Evolutionary conservation across 2,888 invertebrate species (phyloP), one percentile per base, ranked within the genome.

Genomic region (Leistus spinibarbis): DNA sequence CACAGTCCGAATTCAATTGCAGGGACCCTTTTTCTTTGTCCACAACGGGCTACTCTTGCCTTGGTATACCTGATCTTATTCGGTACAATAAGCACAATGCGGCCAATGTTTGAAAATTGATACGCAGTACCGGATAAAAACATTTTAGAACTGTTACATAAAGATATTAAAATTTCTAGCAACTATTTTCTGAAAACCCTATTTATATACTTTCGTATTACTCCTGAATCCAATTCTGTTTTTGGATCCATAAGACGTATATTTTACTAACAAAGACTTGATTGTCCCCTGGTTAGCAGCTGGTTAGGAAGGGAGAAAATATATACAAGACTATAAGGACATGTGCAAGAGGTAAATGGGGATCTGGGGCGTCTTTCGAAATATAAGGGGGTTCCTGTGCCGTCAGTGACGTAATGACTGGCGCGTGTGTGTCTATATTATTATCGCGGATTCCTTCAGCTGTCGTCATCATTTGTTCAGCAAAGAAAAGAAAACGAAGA

Each of bases 361-460:
- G 19, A 17, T 17, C 60, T 19, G 17, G 17, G 60, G 17, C 22
- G n/a, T 60, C 17, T 60, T 60, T 60, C 60, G 19, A 19, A 20
- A 60, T 60, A 64, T 27, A 22, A 19, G 64, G 71, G 70, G 57
- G 24, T 19, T 22, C 27, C 23, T 40, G 1, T 53, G 56, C 72
- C 65, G 27, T 19, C 24, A 57, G 22, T 66, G 72, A 27, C 72
- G 72, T 56, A 72, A 72, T 72, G 72, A 65, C 65, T 65, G 66
- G 65, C 27, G 56, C 27, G 54, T 69, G 56, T 56, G 13, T 24
- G 10, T 13, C 20, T 64, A 16, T 16, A 65, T 72, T 72, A 72
- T 66, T 72, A 63, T 72, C 72, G n/a, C n/a, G 56, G 56, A 65
- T 71, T 72, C 72, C 65, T n/a, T 64, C 72, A 72, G 72, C 72